These are phyloP conservation scores for Fopius arisanus DNA, from an alignment of 1,140 invertebrate genomes.

Conservation along the genomic window DNA sequence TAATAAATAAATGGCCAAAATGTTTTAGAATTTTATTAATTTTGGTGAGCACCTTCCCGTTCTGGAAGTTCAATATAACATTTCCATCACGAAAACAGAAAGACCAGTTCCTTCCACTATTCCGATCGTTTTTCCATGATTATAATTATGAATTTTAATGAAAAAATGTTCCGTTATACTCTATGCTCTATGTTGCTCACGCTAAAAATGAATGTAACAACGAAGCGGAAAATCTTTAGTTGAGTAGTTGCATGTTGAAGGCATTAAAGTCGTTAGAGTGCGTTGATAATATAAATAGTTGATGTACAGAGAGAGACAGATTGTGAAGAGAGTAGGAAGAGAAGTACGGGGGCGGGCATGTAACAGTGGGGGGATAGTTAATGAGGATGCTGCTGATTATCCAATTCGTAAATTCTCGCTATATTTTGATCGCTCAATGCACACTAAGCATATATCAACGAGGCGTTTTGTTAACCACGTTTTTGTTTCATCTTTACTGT, in stretches of 20 bases:
- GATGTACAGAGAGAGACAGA: not conserved
- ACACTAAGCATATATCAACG: conserved; percentile 9
- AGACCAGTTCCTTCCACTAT: no score
- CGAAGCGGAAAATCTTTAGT: not conserved
- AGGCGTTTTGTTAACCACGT: not conserved
- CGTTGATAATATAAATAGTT: conserved; percentile 7
- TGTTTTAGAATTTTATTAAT: no score
- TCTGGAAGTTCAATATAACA: no score
- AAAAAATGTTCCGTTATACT: not conserved
- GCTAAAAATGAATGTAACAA: not conserved
- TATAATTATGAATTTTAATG: not conserved
- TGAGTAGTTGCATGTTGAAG: not conserved
- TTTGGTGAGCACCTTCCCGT: no score
- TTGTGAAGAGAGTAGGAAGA: conserved; percentile 37
- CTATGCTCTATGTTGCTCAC: not conserved
- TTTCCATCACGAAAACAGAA: no score
- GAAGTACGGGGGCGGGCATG: conserved; percentile 58
- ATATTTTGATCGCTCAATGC: conserved; percentile 61
- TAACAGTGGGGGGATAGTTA: conserved; percentile 57
- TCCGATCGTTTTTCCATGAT: no score
- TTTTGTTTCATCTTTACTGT: not conserved
- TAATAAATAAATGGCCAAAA: no score
- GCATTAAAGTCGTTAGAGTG: conserved; percentile 4
- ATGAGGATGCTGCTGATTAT: conserved; percentile 67
- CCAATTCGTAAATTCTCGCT: conserved; percentile 67